These are phyloP conservation scores for Emydocephalus ijimae DNA, from an alignment of 2,113 vertebrate genomes.

Conservation along the genomic window DNA sequence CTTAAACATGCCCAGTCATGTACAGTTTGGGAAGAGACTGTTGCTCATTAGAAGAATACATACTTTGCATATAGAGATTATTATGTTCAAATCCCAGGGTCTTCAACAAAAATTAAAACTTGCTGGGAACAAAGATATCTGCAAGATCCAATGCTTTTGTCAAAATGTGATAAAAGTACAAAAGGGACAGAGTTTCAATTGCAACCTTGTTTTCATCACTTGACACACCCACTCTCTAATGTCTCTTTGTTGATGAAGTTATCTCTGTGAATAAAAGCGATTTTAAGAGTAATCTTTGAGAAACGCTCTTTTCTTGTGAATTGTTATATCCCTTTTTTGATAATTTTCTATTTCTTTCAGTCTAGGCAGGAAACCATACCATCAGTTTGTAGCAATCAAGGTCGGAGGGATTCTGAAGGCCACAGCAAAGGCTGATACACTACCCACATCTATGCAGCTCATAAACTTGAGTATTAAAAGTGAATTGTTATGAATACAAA, in stretches of 20 bases:
- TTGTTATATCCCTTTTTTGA: background rate
- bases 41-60: background rate
- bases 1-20: background rate
- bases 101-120: background rate
- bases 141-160: background rate
- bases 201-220: background rate
- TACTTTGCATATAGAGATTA: background rate
- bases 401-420: background rate
- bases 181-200: background rate
- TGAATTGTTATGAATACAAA: background rate
- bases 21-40: background rate
- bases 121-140: background rate
- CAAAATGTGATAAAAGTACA: background rate
- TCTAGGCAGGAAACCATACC: background rate
- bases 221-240: background rate
- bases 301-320: background rate
- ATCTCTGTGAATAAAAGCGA: background rate
- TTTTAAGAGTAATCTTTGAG: background rate
- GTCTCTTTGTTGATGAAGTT: background rate
- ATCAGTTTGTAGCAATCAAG: background rate
- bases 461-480: background rate
- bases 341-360: background rate
- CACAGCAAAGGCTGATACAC: background rate
- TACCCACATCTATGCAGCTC: background rate
- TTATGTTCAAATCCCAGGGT: background rate